Conservation (phyloP, 2,797 vertebrate genomes). For the Anabacerthia variegaticeps region DNA sequence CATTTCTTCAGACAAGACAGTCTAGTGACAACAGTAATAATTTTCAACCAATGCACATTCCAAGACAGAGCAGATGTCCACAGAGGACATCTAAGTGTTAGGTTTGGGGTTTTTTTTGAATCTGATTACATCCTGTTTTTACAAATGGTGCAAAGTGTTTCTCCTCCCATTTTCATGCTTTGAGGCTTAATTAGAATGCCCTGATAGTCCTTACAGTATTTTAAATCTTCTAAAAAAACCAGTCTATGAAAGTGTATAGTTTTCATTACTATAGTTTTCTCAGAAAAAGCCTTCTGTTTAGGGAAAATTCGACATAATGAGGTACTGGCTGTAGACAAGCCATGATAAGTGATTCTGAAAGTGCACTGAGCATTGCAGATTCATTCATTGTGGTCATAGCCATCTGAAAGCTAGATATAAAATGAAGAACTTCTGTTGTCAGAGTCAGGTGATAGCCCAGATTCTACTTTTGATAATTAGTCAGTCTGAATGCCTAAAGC, state of each 20-base stretch:
- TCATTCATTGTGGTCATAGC: neutral
- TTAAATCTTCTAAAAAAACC: neutral
- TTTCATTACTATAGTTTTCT: neutral
- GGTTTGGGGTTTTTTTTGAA: neutral
- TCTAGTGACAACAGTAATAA: neutral
- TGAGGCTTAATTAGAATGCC: constrained; percentile 43
- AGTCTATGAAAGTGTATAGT: neutral
- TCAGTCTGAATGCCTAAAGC: neutral
- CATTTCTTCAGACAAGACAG: neutral
- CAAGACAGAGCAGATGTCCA: neutral
- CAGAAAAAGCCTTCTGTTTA: neutral
- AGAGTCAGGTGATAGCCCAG: neutral
- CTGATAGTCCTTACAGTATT: neutral
- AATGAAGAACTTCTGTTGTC: neutral
- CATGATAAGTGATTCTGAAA: constrained; percentile 2
- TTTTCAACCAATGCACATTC: neutral
- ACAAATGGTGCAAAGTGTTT: neutral
- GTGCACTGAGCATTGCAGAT: neutral
- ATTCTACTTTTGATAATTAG: neutral
- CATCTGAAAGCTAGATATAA: neutral
- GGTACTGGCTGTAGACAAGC: neutral
- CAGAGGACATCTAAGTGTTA: neutral
- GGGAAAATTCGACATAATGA: constrained; percentile 18
- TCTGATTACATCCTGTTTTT: neutral
- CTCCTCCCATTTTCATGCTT: neutral